These are phyloP conservation scores for Apteryx mantelli DNA, from an alignment of 2,113 vertebrate genomes.

Conservation along the genomic window DNA sequence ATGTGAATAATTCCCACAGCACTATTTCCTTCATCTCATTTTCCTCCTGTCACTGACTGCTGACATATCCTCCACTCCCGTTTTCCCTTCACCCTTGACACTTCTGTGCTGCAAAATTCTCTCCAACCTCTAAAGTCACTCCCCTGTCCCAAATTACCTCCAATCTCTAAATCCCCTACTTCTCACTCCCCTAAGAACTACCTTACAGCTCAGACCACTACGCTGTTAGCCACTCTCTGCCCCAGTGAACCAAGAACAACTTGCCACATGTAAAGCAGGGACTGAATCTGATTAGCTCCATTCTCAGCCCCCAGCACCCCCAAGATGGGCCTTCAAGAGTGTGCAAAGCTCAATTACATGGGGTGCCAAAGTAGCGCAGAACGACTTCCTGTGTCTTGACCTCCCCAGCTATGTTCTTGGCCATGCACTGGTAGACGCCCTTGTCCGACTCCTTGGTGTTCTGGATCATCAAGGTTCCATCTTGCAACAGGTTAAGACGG, in stretches of 20 bases:
- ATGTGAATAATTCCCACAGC: neutral
- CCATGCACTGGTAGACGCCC: constrained; percentile 79
- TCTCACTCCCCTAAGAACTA: neutral
- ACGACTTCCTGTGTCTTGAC: constrained; percentile 74
- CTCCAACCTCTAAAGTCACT: neutral
- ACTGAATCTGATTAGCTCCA: neutral
- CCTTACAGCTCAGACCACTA: neutral
- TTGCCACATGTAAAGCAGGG: neutral
- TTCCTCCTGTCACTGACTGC: neutral
- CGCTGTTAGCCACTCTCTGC: neutral
- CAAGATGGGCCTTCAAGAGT: fast-evolving
- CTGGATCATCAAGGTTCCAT: constrained; percentile 80
- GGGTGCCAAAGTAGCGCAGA: constrained; percentile 74
- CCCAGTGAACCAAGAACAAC: neutral
- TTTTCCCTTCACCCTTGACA: neutral
- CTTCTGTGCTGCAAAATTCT: neutral
- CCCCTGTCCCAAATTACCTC: neutral
- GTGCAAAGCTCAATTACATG: constrained; percentile 50
- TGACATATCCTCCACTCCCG: fast-evolving
- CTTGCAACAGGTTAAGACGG: constrained; percentile 74
- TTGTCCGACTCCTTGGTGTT: constrained; percentile 77
- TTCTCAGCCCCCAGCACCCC: neutral
- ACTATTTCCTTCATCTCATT: neutral
- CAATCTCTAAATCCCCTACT: neutral
- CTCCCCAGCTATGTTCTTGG: constrained; percentile 78